phyloP scores from a whole-genome alignment of 2,888 invertebrate species.

The Latrodectus hesperus region DNA sequence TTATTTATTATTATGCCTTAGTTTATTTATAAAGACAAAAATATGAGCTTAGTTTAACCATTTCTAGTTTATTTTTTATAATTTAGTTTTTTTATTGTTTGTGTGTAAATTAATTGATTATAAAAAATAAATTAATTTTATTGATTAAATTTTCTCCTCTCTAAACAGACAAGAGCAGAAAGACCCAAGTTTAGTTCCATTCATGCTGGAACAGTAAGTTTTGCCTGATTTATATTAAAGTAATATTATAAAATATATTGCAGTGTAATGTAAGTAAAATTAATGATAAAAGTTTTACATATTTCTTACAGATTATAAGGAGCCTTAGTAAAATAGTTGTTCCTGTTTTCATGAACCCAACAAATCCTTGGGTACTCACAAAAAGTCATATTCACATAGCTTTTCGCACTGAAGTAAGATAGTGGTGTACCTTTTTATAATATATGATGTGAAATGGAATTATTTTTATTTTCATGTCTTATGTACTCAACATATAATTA shows the following conservation, averaged over 20 bases:
- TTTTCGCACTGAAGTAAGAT: constrained; percentile 81
- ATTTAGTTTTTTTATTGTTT: too few species aligned
- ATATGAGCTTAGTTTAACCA: too few species aligned
- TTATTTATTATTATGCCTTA: too few species aligned
- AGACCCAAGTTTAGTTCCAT: constrained; percentile 52
- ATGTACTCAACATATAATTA: too few species aligned
- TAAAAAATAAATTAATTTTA: too few species aligned
- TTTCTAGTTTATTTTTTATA: too few species aligned
- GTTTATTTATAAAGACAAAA: too few species aligned
- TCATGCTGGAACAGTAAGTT: constrained; percentile 54
- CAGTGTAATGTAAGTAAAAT: neutral
- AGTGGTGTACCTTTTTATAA: too few species aligned
- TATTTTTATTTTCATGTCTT: too few species aligned
- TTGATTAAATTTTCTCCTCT: too few species aligned
- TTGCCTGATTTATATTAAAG: neutral
- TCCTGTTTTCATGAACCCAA: constrained; percentile 85
- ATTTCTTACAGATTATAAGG: constrained; percentile 25
- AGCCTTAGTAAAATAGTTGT: constrained; percentile 79
- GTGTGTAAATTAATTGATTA: too few species aligned
- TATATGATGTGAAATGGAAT: too few species aligned
- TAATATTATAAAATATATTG: neutral
- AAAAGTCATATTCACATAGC: constrained; percentile 87
- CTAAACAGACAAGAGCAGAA: neutral
- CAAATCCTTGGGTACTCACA: constrained; percentile 87
- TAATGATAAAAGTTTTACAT: neutral